Evolutionary conservation across 2,113 vertebrate genomes (phyloP).

Genomic region (Myanophis thanlyinensis): DNA sequence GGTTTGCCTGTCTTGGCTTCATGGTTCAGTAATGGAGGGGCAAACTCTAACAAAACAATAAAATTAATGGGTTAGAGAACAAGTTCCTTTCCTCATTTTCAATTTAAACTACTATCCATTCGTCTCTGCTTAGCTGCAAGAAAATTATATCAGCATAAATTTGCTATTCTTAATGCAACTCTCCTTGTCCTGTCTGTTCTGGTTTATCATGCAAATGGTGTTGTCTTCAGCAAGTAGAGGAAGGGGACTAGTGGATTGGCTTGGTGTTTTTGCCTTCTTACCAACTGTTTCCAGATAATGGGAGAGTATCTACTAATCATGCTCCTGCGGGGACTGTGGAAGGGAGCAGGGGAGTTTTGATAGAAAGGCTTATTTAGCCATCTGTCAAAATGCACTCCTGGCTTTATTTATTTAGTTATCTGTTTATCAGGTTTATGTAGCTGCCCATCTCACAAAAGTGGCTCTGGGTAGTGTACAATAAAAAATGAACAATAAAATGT

Average conservation of each 20-base stretch:
- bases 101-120: neutral
- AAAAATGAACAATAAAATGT: neutral
- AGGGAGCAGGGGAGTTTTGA: neutral
- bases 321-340: neutral
- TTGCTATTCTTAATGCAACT: neutral
- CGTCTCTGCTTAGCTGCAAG: neutral
- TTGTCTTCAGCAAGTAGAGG: neutral
- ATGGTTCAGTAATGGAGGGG: neutral
- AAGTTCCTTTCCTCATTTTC: neutral
- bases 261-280: neutral
- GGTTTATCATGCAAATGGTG: neutral
- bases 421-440: neutral
- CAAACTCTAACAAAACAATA: neutral
- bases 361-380: neutral
- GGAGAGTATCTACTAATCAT: neutral
- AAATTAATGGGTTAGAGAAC: neutral
- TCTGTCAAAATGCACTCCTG: neutral
- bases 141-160: neutral
- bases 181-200: neutral
- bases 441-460: neutral
- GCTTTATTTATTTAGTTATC: neutral
- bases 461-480: neutral
- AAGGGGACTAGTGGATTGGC: neutral
- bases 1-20: neutral
- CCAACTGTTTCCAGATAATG: neutral